Evolutionary conservation across 2,797 vertebrate genomes (phyloP), one percentile per base, ranked within the genome.

Genomic region (Acestrorhynchus altus): DNA sequence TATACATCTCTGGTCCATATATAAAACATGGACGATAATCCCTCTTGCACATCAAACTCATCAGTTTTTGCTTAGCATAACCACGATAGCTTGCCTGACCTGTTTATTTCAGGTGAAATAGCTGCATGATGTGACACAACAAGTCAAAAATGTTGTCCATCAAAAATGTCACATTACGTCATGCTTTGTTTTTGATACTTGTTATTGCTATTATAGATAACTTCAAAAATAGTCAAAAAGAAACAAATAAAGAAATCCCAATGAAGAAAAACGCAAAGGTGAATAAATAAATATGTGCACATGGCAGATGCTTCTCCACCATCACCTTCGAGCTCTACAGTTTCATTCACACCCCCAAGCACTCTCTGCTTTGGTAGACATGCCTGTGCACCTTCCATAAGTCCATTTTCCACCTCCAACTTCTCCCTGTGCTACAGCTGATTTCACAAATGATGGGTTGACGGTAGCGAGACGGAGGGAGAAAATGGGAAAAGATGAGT

Each of bases 401-500:
- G 92, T 91, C 90, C 84, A 93, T 93, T 93, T 91, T 90, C 87
- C 90, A 84, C 84, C 87, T 85, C 90, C 80, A 85, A 78, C 75
- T 90, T 93, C 42, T 89, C 84, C 88, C 74, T 89, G 90, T 90
- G 90, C 88, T 87, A 92, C 85, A 91, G 88, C 80, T 90, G 90
- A 92, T 95, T 94, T 95, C 92, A 93, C 85, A 91, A 90, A 92
- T 92, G 84, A 93, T 91, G 88, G 88, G 86, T 93, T 90, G 88
- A 86, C 86, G 89, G 85, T 83, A 57, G 69, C 51, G 76, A 80
- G 71, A 70, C 69, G 63, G 66, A 60, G 57, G 87, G 80, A 83
- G 88, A 88, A 88, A 90, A 92, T 91, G 87, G 87, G 86, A 91
- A 93, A 93, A 90, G 71, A 91, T 86, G 87, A 86, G 77, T 87